phyloP scores from a whole-genome alignment of 1,140 invertebrate species.

The Agrilus planipennis region DNA sequence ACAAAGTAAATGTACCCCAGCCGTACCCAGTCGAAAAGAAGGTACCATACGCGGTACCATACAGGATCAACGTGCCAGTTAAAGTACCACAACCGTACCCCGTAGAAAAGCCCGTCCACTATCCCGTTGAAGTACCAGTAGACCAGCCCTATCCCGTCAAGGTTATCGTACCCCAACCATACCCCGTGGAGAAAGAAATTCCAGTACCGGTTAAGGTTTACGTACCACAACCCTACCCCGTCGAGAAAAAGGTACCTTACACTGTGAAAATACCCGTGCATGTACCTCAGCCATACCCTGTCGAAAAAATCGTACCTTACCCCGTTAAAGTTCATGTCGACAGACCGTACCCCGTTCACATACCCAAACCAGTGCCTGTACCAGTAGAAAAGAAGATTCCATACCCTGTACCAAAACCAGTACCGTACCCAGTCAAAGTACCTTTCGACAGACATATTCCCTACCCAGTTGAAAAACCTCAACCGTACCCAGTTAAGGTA shows the following conservation, averaged over 20 bases:
- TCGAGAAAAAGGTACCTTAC: conserved; percentile 50
- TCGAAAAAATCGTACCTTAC: conserved; percentile 44
- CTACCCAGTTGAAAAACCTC: conserved; percentile 46
- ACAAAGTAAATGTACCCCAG: conserved; percentile 40
- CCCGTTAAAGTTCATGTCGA: conserved; percentile 50
- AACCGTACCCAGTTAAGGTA: conserved; percentile 48
- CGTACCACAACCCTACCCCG: conserved; percentile 49
- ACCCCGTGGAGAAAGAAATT: conserved; percentile 52
- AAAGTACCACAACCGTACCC: conserved; percentile 55
- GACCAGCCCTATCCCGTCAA: conserved; percentile 52
- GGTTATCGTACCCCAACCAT: conserved; percentile 53
- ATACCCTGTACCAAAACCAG: conserved; percentile 37
- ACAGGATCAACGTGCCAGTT: conserved; percentile 45
- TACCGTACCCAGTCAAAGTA: conserved; percentile 38
- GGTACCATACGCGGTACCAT: conserved; percentile 52
- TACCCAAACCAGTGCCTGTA: conserved; percentile 32
- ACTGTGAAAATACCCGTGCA: conserved; percentile 46
- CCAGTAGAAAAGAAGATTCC: conserved; percentile 34
- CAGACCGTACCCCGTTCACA: conserved; percentile 43
- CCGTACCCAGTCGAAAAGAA: conserved; percentile 63
- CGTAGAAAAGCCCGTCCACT: conserved; percentile 59
- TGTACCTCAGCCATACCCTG: conserved; percentile 46
- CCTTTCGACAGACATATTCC: conserved; percentile 47
- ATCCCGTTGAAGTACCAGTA: conserved; percentile 56
- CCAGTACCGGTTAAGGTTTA: conserved; percentile 50